Percentiles rank a stretch among this genome's conserved stretches.
These are phyloP conservation scores for Sebastes matsubarae DNA, from an alignment of 2,797 vertebrate species.

Conservation along the genomic window DNA sequence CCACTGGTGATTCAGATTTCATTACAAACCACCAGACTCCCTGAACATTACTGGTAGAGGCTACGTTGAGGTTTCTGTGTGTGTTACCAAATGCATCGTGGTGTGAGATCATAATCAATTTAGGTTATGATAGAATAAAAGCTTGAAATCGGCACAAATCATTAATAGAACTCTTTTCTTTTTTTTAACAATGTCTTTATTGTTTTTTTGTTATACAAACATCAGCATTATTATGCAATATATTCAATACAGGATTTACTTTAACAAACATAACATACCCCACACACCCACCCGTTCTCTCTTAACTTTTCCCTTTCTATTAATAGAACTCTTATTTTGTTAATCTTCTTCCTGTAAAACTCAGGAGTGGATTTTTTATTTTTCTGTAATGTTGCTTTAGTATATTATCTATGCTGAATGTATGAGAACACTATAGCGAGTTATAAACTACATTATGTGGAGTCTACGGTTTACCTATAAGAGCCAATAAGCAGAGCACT, in stretches of 20 bases:
- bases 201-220: no score
- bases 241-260: neutral
- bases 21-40: conserved; percentile 19
- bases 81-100: neutral
- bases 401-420: no score
- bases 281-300: no score
- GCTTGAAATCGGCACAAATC: neutral
- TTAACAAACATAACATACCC: no score
- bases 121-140: neutral
- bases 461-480: neutral
- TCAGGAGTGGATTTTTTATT: neutral
- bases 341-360: neutral
- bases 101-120: neutral
- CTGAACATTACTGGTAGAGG: neutral
- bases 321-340: neutral
- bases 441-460: neutral
- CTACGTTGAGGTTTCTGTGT: neutral
- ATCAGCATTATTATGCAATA: no score
- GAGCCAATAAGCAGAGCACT: neutral
- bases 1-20: neutral
- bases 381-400: no score
- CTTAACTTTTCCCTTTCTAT: no score
- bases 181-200: no score
- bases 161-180: neutral
- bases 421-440: neutral